Percentiles rank a stretch among this genome's conserved stretches.
Conservation (phyloP, 2,797 vertebrate species). For the Glyptemys insculpta region DNA sequence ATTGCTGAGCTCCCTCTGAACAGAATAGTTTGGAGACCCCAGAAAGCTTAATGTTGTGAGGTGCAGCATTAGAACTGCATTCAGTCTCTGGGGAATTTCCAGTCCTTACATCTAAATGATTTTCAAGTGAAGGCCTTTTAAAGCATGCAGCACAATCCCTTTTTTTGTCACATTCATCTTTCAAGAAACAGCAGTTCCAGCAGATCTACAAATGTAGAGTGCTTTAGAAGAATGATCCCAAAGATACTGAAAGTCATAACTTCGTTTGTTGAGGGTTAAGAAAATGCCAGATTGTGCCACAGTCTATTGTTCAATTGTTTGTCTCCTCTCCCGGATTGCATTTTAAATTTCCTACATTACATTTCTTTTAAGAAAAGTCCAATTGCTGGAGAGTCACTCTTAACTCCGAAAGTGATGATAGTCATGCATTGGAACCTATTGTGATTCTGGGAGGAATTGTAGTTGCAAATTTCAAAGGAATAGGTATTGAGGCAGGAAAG, state of each 20-base stretch:
- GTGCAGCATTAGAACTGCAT: neutral
- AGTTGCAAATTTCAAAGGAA: slow-evolving; percentile 10
- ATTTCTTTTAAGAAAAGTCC: slow-evolving; percentile 25
- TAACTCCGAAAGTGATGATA: neutral
- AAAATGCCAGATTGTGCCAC: neutral
- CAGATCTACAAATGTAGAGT: neutral
- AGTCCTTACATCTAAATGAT: neutral
- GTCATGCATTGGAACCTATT: neutral
- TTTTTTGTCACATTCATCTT: neutral
- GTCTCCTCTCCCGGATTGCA: neutral
- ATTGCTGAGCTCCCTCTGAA: neutral
- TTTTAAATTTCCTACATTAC: slow-evolving; percentile 41
- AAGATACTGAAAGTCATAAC: neutral
- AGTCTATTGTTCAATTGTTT: slow-evolving; percentile 10
- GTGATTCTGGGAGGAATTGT: neutral
- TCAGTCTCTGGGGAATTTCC: neutral
- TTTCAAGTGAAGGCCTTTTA: neutral
- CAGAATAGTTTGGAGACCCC: neutral
- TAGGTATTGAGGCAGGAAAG: slow-evolving; percentile 7
- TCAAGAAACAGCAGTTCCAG: neutral
- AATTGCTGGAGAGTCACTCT: neutral
- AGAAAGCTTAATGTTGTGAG: neutral
- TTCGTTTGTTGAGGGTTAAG: neutral
- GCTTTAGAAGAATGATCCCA: neutral
- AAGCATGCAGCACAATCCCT: neutral